Conservation (phyloP, 2,797 vertebrate genomes). For the Erethizon dorsatum region DNA sequence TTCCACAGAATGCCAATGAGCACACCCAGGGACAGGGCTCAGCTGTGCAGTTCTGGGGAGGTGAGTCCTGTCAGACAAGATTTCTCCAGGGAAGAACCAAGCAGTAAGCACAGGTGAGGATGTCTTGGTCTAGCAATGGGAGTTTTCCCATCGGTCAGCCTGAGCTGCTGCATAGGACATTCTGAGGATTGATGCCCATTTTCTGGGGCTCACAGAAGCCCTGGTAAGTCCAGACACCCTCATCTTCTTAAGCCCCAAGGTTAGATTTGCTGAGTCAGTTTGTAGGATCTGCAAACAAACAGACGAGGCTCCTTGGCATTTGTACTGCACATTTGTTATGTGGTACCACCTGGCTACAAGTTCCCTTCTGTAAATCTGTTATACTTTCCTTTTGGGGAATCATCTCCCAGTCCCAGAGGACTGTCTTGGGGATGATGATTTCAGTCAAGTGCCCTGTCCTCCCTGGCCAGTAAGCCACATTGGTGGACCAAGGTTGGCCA, state of each 20-base stretch:
- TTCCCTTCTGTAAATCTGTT: neutral
- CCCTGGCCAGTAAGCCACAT: neutral
- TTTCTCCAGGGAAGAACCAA: neutral
- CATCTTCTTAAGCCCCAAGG: neutral
- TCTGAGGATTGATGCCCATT: neutral
- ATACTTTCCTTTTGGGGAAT: neutral
- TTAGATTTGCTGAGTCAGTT: neutral
- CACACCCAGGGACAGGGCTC: neutral
- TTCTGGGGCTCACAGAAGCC: neutral
- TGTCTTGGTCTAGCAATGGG: no score
- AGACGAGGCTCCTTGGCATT: neutral
- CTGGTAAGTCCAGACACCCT: neutral
- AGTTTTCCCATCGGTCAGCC: rapidly evolving
- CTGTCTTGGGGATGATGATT: neutral
- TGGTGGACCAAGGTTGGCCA: neutral
- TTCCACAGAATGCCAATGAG: neutral
- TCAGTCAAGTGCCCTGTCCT: no score
- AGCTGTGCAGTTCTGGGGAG: neutral
- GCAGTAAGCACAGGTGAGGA: no score
- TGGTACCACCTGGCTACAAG: neutral
- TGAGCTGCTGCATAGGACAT: neutral
- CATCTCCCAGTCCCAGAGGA: neutral
- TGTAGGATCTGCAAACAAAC: neutral
- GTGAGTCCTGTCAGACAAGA: neutral
- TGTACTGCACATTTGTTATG: neutral